phyloP scores from a whole-genome alignment of 2,888 invertebrate genomes.

The Clusia tigrina region DNA sequence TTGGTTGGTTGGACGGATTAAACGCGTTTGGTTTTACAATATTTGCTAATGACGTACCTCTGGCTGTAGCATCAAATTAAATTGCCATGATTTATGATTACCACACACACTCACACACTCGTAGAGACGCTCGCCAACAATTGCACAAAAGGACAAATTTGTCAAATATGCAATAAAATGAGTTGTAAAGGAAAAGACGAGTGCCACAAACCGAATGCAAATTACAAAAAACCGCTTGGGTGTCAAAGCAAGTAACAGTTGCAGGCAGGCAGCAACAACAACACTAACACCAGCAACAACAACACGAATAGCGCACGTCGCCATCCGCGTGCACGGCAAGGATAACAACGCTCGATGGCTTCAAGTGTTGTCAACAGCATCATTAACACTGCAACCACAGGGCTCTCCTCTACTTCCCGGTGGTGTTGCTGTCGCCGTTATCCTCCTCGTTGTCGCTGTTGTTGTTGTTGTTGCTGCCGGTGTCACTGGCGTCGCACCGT shows the following conservation, averaged over 20 bases:
- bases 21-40: too few relatives aligned
- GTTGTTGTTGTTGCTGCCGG: conserved; percentile 1
- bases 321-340: neutral
- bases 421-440: too few relatives aligned
- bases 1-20: too few relatives aligned
- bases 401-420: too few relatives aligned
- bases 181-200: conserved; percentile 11
- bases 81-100: conserved; percentile 37
- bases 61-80: conserved; percentile 28
- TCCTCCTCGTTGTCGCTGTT: neutral
- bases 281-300: too few relatives aligned
- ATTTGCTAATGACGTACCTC: too few relatives aligned
- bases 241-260: neutral
- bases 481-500: neutral
- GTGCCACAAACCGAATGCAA: too few relatives aligned
- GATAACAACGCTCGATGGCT: conserved; percentile 6
- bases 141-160: neutral
- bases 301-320: neutral
- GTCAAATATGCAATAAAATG: neutral
- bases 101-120: conserved; percentile 14
- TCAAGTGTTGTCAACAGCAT: conserved; percentile 49
- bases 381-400: conserved; percentile 49
- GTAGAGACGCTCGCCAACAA: neutral
- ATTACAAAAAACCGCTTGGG: too few relatives aligned
- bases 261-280: neutral